Evolutionary conservation across 23 tunicate genomes (phyloP).

Genomic region (Trididemnum clinides): DNA sequence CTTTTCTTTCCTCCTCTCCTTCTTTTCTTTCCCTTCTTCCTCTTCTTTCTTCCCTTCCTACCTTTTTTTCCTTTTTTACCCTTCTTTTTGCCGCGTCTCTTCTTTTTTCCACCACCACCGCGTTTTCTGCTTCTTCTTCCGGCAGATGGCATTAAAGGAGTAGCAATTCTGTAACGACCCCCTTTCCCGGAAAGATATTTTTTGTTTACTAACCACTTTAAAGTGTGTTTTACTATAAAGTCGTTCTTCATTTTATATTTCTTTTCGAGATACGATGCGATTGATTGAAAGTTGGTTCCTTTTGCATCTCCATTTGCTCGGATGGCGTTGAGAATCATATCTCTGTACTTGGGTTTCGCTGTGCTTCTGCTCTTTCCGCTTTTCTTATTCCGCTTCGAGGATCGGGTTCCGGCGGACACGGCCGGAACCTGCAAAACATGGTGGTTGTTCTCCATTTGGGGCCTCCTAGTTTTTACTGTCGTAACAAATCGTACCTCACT

Average conservation of each 20-base stretch:
- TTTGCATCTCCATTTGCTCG: conserved; percentile 53
- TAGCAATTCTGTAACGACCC: conserved; percentile 6
- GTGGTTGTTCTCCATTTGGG: conserved; percentile 49
- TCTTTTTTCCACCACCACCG: no score
- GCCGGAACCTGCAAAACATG: conserved; percentile 6
- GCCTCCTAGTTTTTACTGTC: conserved; percentile 24
- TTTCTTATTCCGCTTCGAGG: background rate
- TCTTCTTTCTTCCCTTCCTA: background rate
- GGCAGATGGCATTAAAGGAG: background rate
- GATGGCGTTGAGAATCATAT: conserved; percentile 63
- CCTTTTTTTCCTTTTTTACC: background rate
- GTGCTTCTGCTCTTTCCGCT: background rate
- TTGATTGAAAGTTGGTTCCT: conserved; percentile 54
- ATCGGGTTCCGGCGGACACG: conserved; percentile 7
- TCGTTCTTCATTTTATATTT: conserved; percentile 61
- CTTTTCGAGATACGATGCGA: conserved; percentile 57
- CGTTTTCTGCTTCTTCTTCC: background rate
- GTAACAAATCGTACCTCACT: background rate
- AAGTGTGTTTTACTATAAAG: conserved; percentile 67
- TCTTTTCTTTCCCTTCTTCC: background rate
- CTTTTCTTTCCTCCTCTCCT: background rate
- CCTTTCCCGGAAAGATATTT: conserved; percentile 41
- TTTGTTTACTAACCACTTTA: conserved; percentile 61
- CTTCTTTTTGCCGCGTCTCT: background rate
- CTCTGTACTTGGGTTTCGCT: conserved; percentile 72